Evolutionary conservation across 2,113 vertebrate genomes (phyloP), one percentile per base, ranked within the genome.

Genomic region (Oncorhynchus tshawytscha): DNA sequence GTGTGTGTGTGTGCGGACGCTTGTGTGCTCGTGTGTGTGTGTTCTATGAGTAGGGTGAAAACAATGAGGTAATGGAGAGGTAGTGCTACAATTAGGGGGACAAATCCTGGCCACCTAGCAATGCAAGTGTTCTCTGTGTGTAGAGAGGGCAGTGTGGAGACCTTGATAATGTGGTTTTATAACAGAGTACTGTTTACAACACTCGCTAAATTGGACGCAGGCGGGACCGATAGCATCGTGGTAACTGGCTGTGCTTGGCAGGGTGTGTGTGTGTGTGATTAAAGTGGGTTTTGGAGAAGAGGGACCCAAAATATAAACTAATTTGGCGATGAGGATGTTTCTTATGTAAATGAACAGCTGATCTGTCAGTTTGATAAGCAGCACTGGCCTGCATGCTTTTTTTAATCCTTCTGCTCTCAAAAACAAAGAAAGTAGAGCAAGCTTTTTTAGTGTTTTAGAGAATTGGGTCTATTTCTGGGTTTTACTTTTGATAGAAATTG

Each of bases 261-360:
- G 39, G 11, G 9, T 67, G 65, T 27, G 24, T 27, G 12, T 15
- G 39, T 16, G 39, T 45, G 9, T 45, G 22, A 13, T 24, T 25
- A 67, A 15, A 15, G 13, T 29, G 24, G 16, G 65, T 67, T 25
- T 27, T 69, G 72, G 2, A 9, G 57, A 72, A 75, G 27, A 67
- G 78, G 60, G 78, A 78, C 73, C n/a, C 3, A 67, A 71, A 73
- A 67, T 81, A 82, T 51, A 78, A 68, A 80, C 85, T 79, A 72
- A 80, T 81, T 85, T 82, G 81, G 75, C 76, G 62, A 65, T 31
- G 72, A 81, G 76, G 66, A 51, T 67, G 78, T 48, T 62, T 79
- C 80, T 84, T 84, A 86, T 84, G 86, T 79, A 83, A 89, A 89
- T 87, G 51, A 84, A 77, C 81, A 74, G 77, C 82, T 82, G 81